Conservation (phyloP, 2,888 invertebrate species). For the Tenthredo livida region DNA sequence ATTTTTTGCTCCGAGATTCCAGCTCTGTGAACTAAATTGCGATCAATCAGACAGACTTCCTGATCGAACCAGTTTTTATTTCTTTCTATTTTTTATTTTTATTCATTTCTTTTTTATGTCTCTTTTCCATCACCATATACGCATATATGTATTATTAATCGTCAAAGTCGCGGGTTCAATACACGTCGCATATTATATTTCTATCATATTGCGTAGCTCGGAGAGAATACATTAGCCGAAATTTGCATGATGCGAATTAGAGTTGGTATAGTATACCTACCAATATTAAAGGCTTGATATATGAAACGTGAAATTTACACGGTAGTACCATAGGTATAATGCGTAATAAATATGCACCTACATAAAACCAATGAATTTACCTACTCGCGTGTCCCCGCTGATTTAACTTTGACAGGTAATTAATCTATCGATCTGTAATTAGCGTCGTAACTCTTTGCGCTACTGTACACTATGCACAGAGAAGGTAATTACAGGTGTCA, state of each 20-base stretch:
- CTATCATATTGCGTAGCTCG: background rate
- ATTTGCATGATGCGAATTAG: slow-evolving; percentile 12
- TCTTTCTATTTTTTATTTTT: background rate
- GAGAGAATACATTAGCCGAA: background rate
- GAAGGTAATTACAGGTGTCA: slow-evolving; percentile 7
- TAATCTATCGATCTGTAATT: slow-evolving; percentile 17
- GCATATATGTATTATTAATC: slow-evolving; percentile 36
- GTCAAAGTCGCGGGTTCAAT: slow-evolving; percentile 6
- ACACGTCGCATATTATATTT: background rate
- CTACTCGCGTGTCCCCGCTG: background rate
- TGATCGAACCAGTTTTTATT: slow-evolving; percentile 31
- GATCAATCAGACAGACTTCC: slow-evolving; percentile 21
- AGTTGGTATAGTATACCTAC: background rate
- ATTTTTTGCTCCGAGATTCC: slow-evolving; percentile 4
- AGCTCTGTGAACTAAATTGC: background rate
- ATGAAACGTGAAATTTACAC: background rate
- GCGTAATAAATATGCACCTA: background rate
- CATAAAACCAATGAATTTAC: background rate
- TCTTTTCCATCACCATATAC: slow-evolving; percentile 22
- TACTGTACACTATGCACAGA: background rate
- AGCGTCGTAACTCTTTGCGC: background rate
- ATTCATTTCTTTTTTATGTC: slow-evolving; percentile 7
- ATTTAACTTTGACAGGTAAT: slow-evolving; percentile 32
- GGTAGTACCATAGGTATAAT: background rate
- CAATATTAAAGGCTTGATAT: background rate